These are phyloP conservation scores for Acanthoscelides obtectus DNA, from an alignment of 2,888 invertebrate species.

Conservation along the genomic window DNA sequence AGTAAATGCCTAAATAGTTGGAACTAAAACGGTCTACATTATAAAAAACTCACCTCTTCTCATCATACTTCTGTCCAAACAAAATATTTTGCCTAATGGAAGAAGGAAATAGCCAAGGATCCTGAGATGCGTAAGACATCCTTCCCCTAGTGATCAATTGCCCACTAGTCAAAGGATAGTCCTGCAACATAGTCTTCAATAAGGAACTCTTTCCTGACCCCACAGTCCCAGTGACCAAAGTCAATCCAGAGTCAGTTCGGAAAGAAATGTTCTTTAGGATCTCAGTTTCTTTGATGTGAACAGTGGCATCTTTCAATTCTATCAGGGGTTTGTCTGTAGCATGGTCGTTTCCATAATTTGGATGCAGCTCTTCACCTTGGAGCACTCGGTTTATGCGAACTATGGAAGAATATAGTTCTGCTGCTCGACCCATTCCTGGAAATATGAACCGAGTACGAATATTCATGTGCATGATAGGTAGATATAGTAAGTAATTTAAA, in stretches of 20 bases:
- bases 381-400: constrained; percentile 23
- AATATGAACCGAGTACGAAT: too few relatives aligned
- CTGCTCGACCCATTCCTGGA: constrained; percentile 22
- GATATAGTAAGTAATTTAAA: too few relatives aligned
- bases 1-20: not conserved
- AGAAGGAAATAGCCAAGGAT: constrained; percentile 39
- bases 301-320: constrained; percentile 12
- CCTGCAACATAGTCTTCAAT: constrained; percentile 32
- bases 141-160: constrained; percentile 24
- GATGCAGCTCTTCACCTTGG: constrained; percentile 18
- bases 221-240: constrained; percentile 60
- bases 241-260: constrained; percentile 43
- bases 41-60: constrained; percentile 26
- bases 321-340: constrained; percentile 12
- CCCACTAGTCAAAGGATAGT: constrained; percentile 28
- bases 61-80: constrained; percentile 39
- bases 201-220: constrained; percentile 36
- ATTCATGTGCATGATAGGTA: too few relatives aligned
- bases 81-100: constrained; percentile 39
- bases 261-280: constrained; percentile 46
- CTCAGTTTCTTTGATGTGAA: constrained; percentile 29
- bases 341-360: constrained; percentile 6
- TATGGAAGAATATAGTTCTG: constrained; percentile 30
- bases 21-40: not conserved
- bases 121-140: constrained; percentile 37